Percentiles rank a stretch among this genome's conserved stretches.
These are phyloP conservation scores for Barnardius zonarius DNA, from an alignment of 2,113 vertebrate species.

Conservation along the genomic window DNA sequence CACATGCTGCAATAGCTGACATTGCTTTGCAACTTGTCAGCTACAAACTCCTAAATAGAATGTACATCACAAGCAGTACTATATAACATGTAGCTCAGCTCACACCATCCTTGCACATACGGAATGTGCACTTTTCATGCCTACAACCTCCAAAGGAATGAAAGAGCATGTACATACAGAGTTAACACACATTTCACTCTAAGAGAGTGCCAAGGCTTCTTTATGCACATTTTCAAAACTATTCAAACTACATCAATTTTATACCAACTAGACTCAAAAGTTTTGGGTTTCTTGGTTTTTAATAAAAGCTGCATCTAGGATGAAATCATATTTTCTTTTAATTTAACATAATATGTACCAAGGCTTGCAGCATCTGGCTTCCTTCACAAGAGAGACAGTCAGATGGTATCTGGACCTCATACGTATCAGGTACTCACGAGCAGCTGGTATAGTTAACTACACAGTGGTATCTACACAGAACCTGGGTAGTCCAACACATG, in stretches of 20 bases:
- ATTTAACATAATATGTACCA: neutral
- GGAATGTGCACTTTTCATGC: neutral
- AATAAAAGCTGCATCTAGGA: neutral
- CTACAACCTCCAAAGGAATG: neutral
- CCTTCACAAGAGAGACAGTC: neutral
- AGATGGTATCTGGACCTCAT: neutral
- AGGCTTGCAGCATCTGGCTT: neutral
- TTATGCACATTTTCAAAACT: neutral
- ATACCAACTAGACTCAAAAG: fast-evolving
- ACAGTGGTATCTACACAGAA: neutral
- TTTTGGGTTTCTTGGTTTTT: neutral
- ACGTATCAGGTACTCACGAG: fast-evolving
- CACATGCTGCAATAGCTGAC: neutral
- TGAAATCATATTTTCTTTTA: neutral
- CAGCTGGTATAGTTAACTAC: neutral
- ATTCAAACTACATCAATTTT: neutral
- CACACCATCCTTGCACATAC: fast-evolving
- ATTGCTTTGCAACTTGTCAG: neutral
- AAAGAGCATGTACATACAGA: neutral
- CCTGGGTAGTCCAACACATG: neutral
- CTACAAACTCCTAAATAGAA: neutral
- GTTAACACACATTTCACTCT: fast-evolving
- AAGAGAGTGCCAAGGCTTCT: neutral
- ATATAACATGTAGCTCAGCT: fast-evolving
- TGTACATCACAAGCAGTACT: fast-evolving